A percentile compares a stretch with the other conserved stretches of the same genome.
Evolutionary conservation across 1,140 invertebrate species (phyloP).

Genomic region (Chelonus insularis): DNA sequence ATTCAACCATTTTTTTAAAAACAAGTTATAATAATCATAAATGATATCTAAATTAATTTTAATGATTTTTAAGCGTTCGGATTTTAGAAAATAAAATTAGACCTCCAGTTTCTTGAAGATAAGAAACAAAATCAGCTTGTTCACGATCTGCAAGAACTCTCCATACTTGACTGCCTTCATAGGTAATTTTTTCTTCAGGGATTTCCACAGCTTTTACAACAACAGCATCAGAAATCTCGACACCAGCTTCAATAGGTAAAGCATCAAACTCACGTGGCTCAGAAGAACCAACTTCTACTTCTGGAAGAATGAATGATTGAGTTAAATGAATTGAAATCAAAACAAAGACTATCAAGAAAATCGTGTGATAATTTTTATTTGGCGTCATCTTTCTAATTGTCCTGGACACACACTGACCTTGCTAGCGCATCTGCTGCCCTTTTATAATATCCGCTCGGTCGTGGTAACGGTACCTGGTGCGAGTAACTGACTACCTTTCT

Average conservation of each 20-base stretch:
- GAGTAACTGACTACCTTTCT: conserved; percentile 9
- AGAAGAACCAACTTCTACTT: neutral
- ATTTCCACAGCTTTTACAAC: conserved; percentile 46
- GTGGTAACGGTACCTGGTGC: neutral
- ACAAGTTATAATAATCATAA: no score
- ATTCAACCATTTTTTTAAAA: no score
- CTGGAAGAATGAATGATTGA: neutral
- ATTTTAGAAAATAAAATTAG: neutral
- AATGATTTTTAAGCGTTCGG: neutral
- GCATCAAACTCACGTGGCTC: conserved; percentile 1
- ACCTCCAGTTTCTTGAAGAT: conserved; percentile 57
- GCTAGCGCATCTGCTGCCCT: conserved; percentile 35
- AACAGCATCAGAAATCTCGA: conserved; percentile 33
- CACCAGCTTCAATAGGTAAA: conserved; percentile 32
- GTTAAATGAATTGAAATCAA: neutral
- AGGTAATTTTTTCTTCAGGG: conserved; percentile 52
- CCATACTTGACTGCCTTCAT: conserved; percentile 62
- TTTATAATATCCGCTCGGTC: conserved; percentile 52
- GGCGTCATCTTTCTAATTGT: neutral
- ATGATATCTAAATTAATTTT: conserved; percentile 18
- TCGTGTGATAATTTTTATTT: neutral
- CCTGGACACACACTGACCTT: conserved; percentile 38
- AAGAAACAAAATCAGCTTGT: conserved; percentile 50
- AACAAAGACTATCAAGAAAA: neutral
- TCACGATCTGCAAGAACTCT: conserved; percentile 49